Conservation (phyloP, 1,140 invertebrate genomes). For the Phortica variegata region DNA sequence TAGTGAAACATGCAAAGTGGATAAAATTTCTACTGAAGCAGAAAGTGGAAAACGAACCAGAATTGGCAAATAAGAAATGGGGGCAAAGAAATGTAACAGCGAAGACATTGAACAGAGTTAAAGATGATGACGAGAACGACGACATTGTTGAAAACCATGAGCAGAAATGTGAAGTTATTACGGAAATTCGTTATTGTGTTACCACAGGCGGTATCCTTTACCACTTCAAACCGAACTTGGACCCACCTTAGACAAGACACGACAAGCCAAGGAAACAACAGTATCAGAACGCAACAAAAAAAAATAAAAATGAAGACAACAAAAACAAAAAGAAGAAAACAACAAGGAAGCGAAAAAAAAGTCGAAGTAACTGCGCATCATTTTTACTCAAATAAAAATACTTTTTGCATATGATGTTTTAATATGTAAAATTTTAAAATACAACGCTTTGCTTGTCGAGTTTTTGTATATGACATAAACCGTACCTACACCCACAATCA, state of each 20-base stretch:
- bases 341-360: conserved; percentile 9
- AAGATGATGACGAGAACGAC: no score
- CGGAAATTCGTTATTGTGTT: conserved; percentile 56
- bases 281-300: conserved; percentile 8
- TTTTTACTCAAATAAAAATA: conserved; percentile 27
- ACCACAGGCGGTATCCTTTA: conserved; percentile 46
- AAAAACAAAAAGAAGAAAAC: no score
- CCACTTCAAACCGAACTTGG: conserved; percentile 10
- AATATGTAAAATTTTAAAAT: conserved; percentile 54
- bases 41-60: conserved; percentile 12
- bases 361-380: conserved; percentile 25
- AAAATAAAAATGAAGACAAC: no score
- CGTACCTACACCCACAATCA: conserved; percentile 18
- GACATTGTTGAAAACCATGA: no score
- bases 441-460: no score
- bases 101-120: no score
- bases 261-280: conserved; percentile 27
- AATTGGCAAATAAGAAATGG: no score
- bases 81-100: no score
- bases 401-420: conserved; percentile 53
- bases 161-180: conserved; percentile 55
- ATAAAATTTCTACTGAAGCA: conserved; percentile 36
- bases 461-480: no score
- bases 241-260: conserved; percentile 19
- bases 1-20: conserved; percentile 35